Evolutionary conservation across 2,797 vertebrate species (phyloP), one percentile per base, ranked within the genome.

Genomic region (Tiaroga cobitis): DNA sequence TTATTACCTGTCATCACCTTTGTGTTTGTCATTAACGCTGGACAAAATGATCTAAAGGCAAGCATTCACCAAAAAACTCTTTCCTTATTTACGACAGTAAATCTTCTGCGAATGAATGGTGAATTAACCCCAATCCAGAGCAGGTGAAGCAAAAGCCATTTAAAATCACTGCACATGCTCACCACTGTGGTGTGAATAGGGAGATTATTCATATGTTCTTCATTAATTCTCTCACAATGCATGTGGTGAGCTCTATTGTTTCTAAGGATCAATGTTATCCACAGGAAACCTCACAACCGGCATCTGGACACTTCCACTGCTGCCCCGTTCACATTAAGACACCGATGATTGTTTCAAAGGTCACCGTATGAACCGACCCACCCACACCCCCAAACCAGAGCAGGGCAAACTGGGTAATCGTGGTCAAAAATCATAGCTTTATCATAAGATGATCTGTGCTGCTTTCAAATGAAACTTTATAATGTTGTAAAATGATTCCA

Each of bases 241-340:
- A 81, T n/a, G 32, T 59, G 34, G 59, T 8, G 69, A 83, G 39
- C 59, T 19, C 70, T 84, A 91, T 94, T 94, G 93, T 95, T 92
- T 93, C 89, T 89, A 80, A 77, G 87, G 90, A 94, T 94, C 93
- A 92, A 93, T 94, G 90, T 82, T 76, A 92, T 91, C 92, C 90
- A 90, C 92, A 89, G 90, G 91, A 85, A 73, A 81, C 83, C 82
- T 68, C 79, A 51, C 41, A 72, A 76, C 39, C 10, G 39, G 85
- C 81, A 85, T 80, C 83, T 84, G 85, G 83, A 70, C 61, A 68
- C n/a, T 90, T 89, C 81, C 83, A 89, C 41, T 83, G 19, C 70
- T 59, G 69, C 19, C 26, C 87, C 86, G 87, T 89, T 85, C 77
- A 90, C 85, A 89, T 80, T 61, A 65, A 87, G 86, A 74, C 90